phyloP scores from a whole-genome alignment of 2,113 vertebrate species.

The Pelecanus crispus region DNA sequence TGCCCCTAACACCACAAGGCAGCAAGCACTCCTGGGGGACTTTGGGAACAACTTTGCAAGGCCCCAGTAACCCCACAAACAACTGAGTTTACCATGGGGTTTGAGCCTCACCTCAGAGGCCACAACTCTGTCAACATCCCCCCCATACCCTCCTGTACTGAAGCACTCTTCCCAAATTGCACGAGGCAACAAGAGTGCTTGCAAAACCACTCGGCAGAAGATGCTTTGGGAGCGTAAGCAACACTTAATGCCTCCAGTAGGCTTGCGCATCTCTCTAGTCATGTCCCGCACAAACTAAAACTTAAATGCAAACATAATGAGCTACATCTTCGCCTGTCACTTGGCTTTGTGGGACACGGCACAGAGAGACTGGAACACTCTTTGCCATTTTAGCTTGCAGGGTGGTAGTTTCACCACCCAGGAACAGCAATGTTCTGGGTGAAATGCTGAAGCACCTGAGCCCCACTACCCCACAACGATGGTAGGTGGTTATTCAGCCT shows the following conservation, averaged over 20 bases:
- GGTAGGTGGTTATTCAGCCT: neutral
- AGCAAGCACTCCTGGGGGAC: neutral
- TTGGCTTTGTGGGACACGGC: fast-evolving
- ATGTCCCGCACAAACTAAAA: neutral
- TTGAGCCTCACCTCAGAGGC: neutral
- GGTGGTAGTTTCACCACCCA: neutral
- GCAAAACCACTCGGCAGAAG: neutral
- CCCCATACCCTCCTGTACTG: fast-evolving
- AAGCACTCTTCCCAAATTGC: neutral
- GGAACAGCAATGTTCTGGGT: neutral
- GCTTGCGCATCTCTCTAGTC: neutral
- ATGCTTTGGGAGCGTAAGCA: neutral
- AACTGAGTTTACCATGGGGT: neutral
- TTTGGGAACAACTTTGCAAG: neutral
- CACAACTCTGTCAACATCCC: neutral
- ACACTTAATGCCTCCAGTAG: neutral
- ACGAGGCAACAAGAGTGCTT: fast-evolving
- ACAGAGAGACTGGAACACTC: neutral
- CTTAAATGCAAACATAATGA: neutral
- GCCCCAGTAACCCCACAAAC: neutral
- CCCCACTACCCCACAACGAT: too few relatives aligned
- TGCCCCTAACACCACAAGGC: neutral
- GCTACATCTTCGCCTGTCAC: fast-evolving
- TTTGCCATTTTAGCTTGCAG: neutral
- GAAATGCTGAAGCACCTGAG: neutral